Evolutionary conservation across 2,797 vertebrate genomes (phyloP), one percentile per base, ranked within the genome.

Genomic region (Halcyon smyrnensis): DNA sequence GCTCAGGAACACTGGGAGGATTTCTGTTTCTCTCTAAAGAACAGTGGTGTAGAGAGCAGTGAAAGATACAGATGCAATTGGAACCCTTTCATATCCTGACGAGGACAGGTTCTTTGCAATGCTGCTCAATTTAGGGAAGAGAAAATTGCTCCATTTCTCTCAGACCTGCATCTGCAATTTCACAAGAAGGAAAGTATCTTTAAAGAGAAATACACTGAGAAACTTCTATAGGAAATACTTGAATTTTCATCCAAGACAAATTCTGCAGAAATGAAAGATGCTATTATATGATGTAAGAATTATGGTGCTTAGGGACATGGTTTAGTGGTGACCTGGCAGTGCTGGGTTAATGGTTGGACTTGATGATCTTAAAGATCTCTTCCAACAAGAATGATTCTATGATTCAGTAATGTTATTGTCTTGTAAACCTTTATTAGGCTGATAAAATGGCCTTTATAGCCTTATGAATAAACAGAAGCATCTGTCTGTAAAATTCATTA

Each of bases 21-120:
- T 96, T 96, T 94, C 60, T 95, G 56, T 87, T 71, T 78, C 59
- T 37, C 81, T 65, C 86, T 84, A 81, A 87, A 94, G 88, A 77
- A 18, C 62, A 75, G 71, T 23, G 68, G 27, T 64, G 48, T 21
- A 64, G 68, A 39, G 78, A 89, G 74, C 77, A 87, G 37, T 0
- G 2, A 84, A 68, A 94, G 60, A 45, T 51, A 63, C 60, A 90
- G 94, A 94, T 84, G 57, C 39, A 68, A 21, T 11, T 83, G 92
- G 54, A 84, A 70, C 15, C 6, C 64, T 93, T 95, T 90, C 24
- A 2, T 62, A 12, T 59, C 75, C 53, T 87, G 84, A 77, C 75
- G 84, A 34, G 64, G 60, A 75, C 53, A 84, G 51, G 46, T 41
- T 89, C 69, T 83, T 89, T 76, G 65, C 56, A 85, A 8, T 32